Percentiles rank a stretch among this genome's conserved stretches.
Conservation (phyloP, 1,140 invertebrate genomes). For the Drosophila baimaii region DNA sequence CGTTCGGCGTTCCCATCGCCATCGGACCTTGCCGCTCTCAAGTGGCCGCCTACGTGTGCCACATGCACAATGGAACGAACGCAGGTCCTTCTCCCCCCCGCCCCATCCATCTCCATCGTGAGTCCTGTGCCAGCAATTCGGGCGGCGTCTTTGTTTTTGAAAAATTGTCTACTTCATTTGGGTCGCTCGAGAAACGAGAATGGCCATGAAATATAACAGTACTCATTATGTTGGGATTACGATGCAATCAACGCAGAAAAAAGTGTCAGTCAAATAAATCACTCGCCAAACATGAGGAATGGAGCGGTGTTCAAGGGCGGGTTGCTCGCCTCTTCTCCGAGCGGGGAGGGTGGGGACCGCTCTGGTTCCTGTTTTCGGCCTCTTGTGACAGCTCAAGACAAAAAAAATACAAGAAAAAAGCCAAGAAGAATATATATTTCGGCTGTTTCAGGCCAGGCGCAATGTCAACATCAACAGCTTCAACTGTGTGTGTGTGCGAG, state of each 20-base stretch:
- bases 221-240: constrained; percentile 84
- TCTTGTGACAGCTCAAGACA: constrained; percentile 41
- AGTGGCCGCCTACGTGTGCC: constrained; percentile 79
- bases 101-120: too few species aligned
- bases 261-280: constrained; percentile 84
- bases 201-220: constrained; percentile 84
- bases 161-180: constrained; percentile 83
- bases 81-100: not conserved
- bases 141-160: constrained; percentile 76
- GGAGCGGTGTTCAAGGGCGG: constrained; percentile 23
- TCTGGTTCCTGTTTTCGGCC: constrained; percentile 43
- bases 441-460: constrained; percentile 54
- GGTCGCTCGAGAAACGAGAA: constrained; percentile 66
- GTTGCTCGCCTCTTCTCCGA: too few species aligned
- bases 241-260: constrained; percentile 84
- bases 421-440: constrained; percentile 60
- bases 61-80: constrained; percentile 68
- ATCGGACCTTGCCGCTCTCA: constrained; percentile 53
- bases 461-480: constrained; percentile 73
- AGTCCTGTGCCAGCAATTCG: constrained; percentile 24
- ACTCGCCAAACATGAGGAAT: constrained; percentile 77
- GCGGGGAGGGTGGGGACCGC: not conserved
- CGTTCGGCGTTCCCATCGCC: constrained; percentile 20
- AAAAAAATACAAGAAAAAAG: constrained; percentile 19
- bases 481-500: constrained; percentile 18